A percentile compares a stretch with the other conserved stretches of the same genome.
Evolutionary conservation across 2,113 vertebrate genomes (phyloP).

Genomic region (Lepus europaeus): DNA sequence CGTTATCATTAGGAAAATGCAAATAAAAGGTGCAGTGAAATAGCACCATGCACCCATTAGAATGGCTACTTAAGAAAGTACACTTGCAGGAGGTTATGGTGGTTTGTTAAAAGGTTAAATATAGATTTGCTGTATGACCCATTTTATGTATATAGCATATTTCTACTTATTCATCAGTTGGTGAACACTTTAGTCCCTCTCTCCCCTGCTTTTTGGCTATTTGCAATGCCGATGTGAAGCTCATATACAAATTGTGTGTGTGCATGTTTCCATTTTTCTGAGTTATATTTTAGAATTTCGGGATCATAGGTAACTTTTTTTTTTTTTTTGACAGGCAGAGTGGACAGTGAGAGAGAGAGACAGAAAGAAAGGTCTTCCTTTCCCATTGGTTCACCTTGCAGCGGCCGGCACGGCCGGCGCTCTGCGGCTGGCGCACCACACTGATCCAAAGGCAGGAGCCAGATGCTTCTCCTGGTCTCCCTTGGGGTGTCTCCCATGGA

Average conservation of each 20-base stretch:
- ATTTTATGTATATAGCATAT: background rate
- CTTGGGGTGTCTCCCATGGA: no score
- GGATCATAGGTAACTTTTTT: background rate
- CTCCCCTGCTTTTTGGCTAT: background rate
- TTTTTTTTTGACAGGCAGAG: no score
- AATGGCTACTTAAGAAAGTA: background rate
- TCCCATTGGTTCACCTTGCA: no score
- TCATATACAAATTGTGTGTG: background rate
- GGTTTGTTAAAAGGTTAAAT: background rate
- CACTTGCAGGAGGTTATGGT: background rate
- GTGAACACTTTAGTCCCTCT: background rate
- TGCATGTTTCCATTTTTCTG: background rate
- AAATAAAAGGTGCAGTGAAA: background rate
- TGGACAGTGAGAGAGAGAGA: no score
- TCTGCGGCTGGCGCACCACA: no score
- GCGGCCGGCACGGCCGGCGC: no score
- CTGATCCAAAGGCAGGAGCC: no score
- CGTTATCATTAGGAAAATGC: background rate
- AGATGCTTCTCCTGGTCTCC: no score
- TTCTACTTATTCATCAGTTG: background rate
- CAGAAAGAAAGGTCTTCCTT: no score
- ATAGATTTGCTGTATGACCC: background rate
- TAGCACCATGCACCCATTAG: background rate
- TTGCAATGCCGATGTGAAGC: constrained; percentile 1
- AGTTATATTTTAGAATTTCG: background rate